Evolutionary conservation across 2,113 vertebrate species (phyloP), one percentile per base, ranked within the genome.

Genomic region (Chitala chitala): DNA sequence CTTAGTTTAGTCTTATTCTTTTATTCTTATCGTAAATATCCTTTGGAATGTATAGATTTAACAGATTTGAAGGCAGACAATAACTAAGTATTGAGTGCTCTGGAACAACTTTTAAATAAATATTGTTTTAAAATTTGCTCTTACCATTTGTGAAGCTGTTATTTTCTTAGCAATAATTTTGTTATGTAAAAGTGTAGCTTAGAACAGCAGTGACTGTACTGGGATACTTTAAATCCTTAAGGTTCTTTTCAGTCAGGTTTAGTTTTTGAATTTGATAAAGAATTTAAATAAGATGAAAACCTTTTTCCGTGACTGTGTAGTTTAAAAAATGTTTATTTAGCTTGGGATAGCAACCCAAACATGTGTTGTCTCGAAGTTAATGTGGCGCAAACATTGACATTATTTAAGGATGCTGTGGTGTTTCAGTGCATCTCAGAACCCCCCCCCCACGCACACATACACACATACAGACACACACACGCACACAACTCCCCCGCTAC

Each of bases 381-480:
- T 73, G 59, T 72, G 75, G 69, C 69, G 75, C 81, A 80, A 71
- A 75, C 71, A 70, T 82, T 77, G 78, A 82, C 72, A 46, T 69
- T 51, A 46, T 17, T 84, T 78, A 86, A 89, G 88, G 86, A 82
- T 85, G 15, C 12, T 7, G 66, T 65, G 77, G 71, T 83, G 83
- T 87, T 83, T 74, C 80, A 76, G 59, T 22, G 1, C 58, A 72
- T 77, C 77, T 80, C 81, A 70, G 31, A 75, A 58, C n/a, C n/a
- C n/a, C n/a, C n/a, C n/a, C n/a, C n/a, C n/a, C n/a, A n/a, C n/a
- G n/a, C n/a, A n/a, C n/a, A n/a, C n/a, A n/a, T n/a, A n/a, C n/a
- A n/a, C n/a, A n/a, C n/a, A n/a, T n/a, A n/a, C n/a, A n/a, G n/a
- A n/a, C n/a, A n/a, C n/a, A n/a, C n/a, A n/a, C n/a, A n/a, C n/a